Base-by-base conservation (phyloP, 1,140 invertebrate genomes). In the Cotesia chilonis region DNA sequence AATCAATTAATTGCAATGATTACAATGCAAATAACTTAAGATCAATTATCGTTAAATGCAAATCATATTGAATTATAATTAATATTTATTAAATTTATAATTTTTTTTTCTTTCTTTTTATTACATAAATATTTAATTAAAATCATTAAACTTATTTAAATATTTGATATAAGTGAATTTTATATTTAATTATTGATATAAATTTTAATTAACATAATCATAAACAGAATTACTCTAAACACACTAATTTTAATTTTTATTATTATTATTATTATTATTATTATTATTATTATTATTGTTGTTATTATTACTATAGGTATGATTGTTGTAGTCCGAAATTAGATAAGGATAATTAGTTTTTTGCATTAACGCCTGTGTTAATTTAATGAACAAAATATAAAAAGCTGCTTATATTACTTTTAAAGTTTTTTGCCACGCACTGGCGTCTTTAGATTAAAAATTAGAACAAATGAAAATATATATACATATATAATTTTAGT, bases 401-500 rank as follows among this genome's bases (percentile, higher is more conserved):
- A 64, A 51, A 67, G 67, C 65, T 65, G 71, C 60, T 73, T 73
- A 28, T 28, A 28, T 28, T 28, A 68, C 36, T 41, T 69, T 63
- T 61, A 61, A 51, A 66, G 68, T 35, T 52, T 69, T 76, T 75
- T 74, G 67, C 74, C 71, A 75, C 75, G 74, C 64, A 37, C 35
- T 70, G 61, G 70, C 70, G 66, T 17, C 9, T 38, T 35, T 72
- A 71, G 68, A 70, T 70, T 66, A 73, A 70, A 17, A n/a, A 59
- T 75, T 73, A 73, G 68, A 65, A 10, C 38, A 68, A 67, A 70
- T 70, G 35, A 35, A 76, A 67, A 79, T 73, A 69, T 17, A 59
- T 35, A 69, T 59, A 9, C 14, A 12, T 51, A 55, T 55, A 61
- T 82, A 78, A 82, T 72, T 83, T 66, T 83, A 83, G 78, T 77